Evolutionary conservation across 1,140 invertebrate species (phyloP), one percentile per base, ranked within the genome.

Genomic region (Achroia grisella): DNA sequence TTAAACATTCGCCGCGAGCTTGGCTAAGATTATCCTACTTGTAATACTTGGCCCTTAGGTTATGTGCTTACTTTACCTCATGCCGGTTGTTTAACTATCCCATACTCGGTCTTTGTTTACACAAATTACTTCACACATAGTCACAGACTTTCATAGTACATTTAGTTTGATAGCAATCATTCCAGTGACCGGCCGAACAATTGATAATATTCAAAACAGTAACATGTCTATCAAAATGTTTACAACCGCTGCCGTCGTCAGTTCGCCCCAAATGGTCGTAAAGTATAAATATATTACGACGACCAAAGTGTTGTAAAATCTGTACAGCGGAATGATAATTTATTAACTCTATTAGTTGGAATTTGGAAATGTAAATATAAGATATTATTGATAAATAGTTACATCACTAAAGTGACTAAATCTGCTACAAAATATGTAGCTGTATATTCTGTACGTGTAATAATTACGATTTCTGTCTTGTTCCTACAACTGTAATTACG

Each of bases 1-100:
- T 77, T 74, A 70, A 72, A 77, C 71, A 71, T 61, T 67, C 54
- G 41, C 52, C 52, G 55, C 48, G 14, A 37, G 17, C 35, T 52
- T 44, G 45, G 50, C 17, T 23, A 62, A 72, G 58, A 75, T 66
- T 59, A 65, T 67, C 59, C 57, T 65, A 53, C 54, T 58, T 61
- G 60, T 68, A 70, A 70, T 62, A 51, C 42, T 62, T 52, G 37
- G 56, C 54, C 67, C 44, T 28, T 50, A 31, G 54, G 56, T 59
- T 65, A 45, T 66, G 35, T 64, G 47, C 36, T 23, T 23, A 23
- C 17, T 56, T 67, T 59, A 58, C 51, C 56, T 56, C 55, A 23
- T 42, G 34, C 34, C 17, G 2, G 17, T 23, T 62, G 59, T 71
- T 62, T 52, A 58, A 63, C 53, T 44, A 50, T 48, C 48, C 53